These are phyloP conservation scores for Fragum whitleyi DNA, from an alignment of 2,888 invertebrate genomes.

Conservation along the genomic window DNA sequence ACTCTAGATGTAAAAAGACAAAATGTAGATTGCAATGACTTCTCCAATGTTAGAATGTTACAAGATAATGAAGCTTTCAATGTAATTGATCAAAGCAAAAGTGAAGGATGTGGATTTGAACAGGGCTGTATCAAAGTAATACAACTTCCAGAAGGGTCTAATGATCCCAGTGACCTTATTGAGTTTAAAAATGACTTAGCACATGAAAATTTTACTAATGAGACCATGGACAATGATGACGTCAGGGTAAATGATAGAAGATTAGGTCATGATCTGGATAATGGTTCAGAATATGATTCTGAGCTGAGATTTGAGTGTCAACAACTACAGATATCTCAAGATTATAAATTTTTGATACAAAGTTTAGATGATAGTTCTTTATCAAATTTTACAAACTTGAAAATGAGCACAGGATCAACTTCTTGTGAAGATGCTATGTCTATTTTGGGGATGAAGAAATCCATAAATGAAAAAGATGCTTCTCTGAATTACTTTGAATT, in stretches of 20 bases:
- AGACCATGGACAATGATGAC: background rate
- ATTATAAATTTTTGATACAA: slow-evolving; percentile 6
- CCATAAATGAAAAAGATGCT: slow-evolving; percentile 1
- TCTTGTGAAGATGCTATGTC: slow-evolving; percentile 20
- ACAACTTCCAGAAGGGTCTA: background rate
- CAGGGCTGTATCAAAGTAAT: background rate
- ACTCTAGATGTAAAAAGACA: background rate
- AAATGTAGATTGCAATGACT: too few relatives aligned
- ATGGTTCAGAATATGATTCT: background rate
- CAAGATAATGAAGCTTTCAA: background rate
- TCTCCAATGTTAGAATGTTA: background rate
- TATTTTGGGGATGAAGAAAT: slow-evolving; percentile 5
- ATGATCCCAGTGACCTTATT: background rate
- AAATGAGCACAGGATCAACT: background rate
- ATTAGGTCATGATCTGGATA: background rate
- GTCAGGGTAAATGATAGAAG: background rate
- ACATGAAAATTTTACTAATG: background rate
- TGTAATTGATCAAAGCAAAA: background rate
- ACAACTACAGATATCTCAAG: slow-evolving; percentile 1
- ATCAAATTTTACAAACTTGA: background rate
- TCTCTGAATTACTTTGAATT: slow-evolving; percentile 38
- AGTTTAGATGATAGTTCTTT: slow-evolving; percentile 2
- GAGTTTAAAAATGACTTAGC: background rate
- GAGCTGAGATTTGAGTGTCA: background rate
- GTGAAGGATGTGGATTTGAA: background rate